A percentile compares a stretch with the other conserved stretches of the same genome.
These are phyloP conservation scores for Bradypodion ventrale DNA, from an alignment of 2,797 vertebrate genomes.

Conservation along the genomic window DNA sequence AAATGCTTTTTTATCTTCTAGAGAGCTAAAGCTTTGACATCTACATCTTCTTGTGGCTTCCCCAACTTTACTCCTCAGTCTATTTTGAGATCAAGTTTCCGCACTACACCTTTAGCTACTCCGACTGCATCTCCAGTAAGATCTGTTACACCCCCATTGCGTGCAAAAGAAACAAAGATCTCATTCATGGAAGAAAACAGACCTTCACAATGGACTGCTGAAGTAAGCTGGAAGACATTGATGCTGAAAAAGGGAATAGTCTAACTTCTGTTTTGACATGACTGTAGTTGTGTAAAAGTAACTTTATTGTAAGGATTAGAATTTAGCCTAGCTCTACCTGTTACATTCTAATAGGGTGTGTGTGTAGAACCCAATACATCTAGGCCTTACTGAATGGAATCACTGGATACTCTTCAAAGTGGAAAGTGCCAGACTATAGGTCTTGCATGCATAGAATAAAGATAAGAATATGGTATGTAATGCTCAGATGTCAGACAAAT, in stretches of 20 bases:
- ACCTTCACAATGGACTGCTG: constrained; percentile 78
- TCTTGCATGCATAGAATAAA: background rate
- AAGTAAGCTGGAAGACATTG: constrained; percentile 75
- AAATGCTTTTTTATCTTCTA: constrained; percentile 63
- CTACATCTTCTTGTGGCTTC: constrained; percentile 81
- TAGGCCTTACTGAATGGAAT: background rate
- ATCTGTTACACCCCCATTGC: constrained; percentile 87
- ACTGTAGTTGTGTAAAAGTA: background rate
- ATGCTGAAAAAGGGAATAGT: background rate
- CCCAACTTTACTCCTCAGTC: constrained; percentile 90
- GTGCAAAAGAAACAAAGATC: constrained; percentile 88
- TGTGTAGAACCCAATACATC: background rate
- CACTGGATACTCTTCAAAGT: background rate
- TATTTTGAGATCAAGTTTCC: constrained; percentile 90
- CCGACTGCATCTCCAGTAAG: constrained; percentile 89
- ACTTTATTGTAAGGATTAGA: background rate
- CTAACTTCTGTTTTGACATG: background rate
- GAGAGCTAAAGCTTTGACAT: constrained; percentile 88
- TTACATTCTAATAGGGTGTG: background rate
- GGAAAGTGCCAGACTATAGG: background rate
- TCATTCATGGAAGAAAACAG: constrained; percentile 85
- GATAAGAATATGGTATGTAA: background rate
- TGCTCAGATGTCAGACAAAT: background rate
- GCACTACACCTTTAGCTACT: constrained; percentile 87
- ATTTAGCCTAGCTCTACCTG: background rate